Base-by-base conservation (phyloP, 2,113 vertebrate genomes). In the Heptranchias perlo region DNA sequence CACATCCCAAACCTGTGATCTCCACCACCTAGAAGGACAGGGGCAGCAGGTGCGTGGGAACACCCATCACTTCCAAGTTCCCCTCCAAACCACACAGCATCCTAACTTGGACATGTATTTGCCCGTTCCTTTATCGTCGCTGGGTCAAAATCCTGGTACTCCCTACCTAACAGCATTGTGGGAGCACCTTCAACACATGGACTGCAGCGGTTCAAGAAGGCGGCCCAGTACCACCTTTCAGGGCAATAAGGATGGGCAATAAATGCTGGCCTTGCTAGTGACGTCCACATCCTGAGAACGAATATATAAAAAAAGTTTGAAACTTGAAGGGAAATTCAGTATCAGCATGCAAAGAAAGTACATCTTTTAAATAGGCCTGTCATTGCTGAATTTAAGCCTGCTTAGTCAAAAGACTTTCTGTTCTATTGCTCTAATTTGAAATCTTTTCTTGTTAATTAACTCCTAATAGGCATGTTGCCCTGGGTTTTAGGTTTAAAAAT, bases 401-500 rank as follows among this genome's bases (percentile, higher is more conserved):
- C 13, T 61, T 61, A n/a, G 61, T 92, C 0, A 47, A 11, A 95
- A 67, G 39, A 67, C 21, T 47, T 94, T 61, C 25, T 95, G 21
- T 47, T 95, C 61, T 49, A 28, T 49, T 95, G 93, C 25, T 67
- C 93, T 54, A 95, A 69, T 95, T 95, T 95, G 7, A 95, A 95
- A 95, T 67, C 44, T 69, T 69, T 95, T 69, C 93, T 95, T 69
- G n/a, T 69, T 95, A 95, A 39, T 67, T 95, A 69, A 65, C 62
- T 95, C 93, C 93, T 95, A 13, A 62, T 94, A 39, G 92, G 61
- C 65, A 95, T 69, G n/a, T 67, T 95, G 93, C 64, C 64, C 39
- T 95, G 93, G 93, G 93, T 52, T 95, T 95, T 47, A 95, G 4
- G 3, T 67, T 95, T 95, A 95, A 49, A 95, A 95, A 95, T 95